Conservation (phyloP, 2,113 vertebrate species). For the Phyllopteryx taeniolatus region DNA sequence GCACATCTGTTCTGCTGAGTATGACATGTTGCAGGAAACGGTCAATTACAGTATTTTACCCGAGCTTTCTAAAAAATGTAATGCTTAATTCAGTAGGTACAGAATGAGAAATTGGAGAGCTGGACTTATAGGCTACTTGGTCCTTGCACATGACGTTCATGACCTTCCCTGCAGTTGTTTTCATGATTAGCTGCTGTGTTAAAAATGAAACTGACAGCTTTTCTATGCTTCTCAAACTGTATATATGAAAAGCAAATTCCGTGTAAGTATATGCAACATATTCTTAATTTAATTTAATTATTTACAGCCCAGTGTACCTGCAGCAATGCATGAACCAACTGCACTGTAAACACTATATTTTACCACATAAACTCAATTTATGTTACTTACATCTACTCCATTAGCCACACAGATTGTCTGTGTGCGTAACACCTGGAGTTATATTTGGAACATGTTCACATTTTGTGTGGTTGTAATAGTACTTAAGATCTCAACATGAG, state of each 20-base stretch:
- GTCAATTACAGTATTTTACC: neutral
- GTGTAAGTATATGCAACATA: neutral
- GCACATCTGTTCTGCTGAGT: conserved; percentile 22
- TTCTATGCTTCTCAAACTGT: conserved; percentile 42
- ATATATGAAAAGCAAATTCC: conserved; percentile 29
- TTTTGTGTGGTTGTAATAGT: neutral
- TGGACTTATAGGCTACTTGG: conserved; percentile 40
- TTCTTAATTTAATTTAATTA: neutral
- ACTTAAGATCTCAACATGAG: neutral
- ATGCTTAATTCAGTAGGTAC: neutral
- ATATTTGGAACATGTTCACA: neutral
- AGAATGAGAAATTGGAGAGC: neutral
- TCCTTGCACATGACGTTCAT: conserved; percentile 40
- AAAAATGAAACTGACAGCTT: conserved; percentile 57
- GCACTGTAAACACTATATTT: neutral
- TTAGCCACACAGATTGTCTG: neutral
- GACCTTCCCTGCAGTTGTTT: conserved; percentile 41
- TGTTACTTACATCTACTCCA: neutral
- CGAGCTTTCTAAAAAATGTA: neutral
- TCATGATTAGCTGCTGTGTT: conserved; percentile 62
- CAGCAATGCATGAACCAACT: neutral
- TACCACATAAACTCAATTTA: neutral
- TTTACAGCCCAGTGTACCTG: neutral
- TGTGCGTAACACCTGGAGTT: neutral
- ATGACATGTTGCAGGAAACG: conserved; percentile 5